Conservation (phyloP, 2,113 vertebrate genomes). For the Vidua macroura region DNA sequence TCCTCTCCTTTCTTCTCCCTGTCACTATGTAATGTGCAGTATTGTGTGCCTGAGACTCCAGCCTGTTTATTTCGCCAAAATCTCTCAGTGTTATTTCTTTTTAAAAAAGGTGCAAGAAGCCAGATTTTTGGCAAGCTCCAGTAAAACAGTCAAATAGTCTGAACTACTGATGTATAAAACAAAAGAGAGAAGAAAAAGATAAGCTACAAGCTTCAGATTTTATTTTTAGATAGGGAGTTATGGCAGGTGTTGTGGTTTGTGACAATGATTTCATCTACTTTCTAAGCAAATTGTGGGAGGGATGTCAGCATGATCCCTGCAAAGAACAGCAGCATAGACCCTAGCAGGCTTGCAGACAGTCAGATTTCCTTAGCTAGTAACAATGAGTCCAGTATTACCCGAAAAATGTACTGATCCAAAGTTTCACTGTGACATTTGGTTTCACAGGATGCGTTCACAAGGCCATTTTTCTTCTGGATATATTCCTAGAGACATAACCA, state of each 20-base stretch:
- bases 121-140: not conserved
- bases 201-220: not conserved
- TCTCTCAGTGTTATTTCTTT: not conserved
- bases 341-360: not conserved
- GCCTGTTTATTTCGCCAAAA: not conserved
- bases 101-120: not conserved
- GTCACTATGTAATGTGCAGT: not conserved
- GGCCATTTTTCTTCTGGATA: not conserved
- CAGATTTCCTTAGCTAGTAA: not conserved
- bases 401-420: not conserved
- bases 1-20: not conserved
- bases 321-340: not conserved
- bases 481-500: not conserved
- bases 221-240: constrained; percentile 1
- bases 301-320: not conserved
- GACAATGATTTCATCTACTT: constrained; percentile 29
- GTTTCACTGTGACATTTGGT: not conserved
- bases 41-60: not conserved
- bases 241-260: constrained; percentile 19
- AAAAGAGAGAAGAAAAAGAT: not conserved
- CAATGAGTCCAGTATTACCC: not conserved
- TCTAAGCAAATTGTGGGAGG: constrained; percentile 24
- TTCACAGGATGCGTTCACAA: not conserved
- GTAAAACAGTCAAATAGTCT: not conserved
- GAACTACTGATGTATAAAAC: not conserved